phyloP scores from a whole-genome alignment of 2,113 vertebrate genomes.

The Oncorhynchus masou region DNA sequence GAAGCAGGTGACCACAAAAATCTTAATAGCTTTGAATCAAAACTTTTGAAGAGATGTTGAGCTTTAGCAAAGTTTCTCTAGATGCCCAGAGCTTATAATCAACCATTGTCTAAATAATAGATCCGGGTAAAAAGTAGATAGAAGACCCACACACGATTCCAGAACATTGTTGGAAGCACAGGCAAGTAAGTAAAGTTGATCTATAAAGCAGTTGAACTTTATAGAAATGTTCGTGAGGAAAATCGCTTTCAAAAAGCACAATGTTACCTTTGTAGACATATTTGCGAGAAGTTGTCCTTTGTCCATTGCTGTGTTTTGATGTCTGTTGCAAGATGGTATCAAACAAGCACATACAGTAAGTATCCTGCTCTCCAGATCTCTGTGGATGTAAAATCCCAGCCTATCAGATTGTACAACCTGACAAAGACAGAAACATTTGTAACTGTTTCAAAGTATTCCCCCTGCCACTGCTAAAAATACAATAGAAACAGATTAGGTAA shows the following conservation, averaged over 20 bases:
- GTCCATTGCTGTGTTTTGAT: neutral
- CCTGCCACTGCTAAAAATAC: conserved; percentile 2
- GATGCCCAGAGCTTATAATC: neutral
- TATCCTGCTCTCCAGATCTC: conserved; percentile 1
- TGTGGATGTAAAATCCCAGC: conserved; percentile 9
- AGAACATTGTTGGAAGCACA: neutral
- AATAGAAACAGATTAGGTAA: neutral
- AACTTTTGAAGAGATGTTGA: conserved; percentile 10
- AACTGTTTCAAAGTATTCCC: neutral
- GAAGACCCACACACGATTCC: neutral
- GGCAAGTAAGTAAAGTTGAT: neutral
- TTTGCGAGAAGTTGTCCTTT: neutral
- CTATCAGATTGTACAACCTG: conserved; percentile 22
- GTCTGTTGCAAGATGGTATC: conserved; percentile 20
- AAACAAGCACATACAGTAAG: neutral
- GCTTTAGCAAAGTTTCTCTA: neutral
- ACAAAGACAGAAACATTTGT: conserved; percentile 3
- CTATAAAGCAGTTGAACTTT: neutral
- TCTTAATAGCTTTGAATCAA: neutral
- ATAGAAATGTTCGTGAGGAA: neutral
- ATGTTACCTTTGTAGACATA: conserved; percentile 16
- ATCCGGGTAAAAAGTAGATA: neutral
- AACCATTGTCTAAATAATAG: neutral
- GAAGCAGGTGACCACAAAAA: conserved; percentile 8
- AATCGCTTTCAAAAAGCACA: neutral